phyloP scores from a whole-genome alignment of 2,113 vertebrate species.

The Apodemus sylvaticus region DNA sequence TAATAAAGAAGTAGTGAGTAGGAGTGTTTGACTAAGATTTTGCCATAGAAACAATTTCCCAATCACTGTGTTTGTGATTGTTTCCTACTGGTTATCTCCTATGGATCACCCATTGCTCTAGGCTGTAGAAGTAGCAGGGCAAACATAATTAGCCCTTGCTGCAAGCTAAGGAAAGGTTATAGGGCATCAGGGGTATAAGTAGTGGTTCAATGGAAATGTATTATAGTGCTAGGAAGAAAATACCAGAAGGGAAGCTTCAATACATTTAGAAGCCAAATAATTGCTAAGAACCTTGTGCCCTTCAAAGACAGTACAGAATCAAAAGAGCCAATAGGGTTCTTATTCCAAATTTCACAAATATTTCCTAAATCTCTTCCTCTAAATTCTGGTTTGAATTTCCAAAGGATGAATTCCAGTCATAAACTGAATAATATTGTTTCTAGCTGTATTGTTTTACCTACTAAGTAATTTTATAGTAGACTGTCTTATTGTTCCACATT shows the following conservation, averaged over 20 bases:
- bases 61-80: neutral
- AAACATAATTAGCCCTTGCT: neutral
- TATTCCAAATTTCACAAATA: neutral
- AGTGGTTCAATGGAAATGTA: neutral
- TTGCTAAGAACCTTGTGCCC: neutral
- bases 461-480: neutral
- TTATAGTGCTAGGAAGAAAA: neutral
- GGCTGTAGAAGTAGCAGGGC: neutral
- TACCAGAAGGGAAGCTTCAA: neutral
- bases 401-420: neutral
- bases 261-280: neutral
- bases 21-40: neutral
- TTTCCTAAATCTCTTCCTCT: neutral
- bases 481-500: neutral
- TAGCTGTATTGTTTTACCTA: neutral
- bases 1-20: neutral
- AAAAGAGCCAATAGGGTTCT: neutral
- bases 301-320: neutral
- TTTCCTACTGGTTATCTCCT: neutral
- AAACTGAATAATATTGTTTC: neutral
- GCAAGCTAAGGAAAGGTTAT: too few species aligned
- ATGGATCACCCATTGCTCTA: neutral
- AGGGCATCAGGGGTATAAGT: fast-evolving
- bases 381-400: neutral
- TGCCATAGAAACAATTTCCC: neutral